Evolutionary conservation across 2,888 invertebrate species (phyloP).

Genomic region (Augochlorella aurata): DNA sequence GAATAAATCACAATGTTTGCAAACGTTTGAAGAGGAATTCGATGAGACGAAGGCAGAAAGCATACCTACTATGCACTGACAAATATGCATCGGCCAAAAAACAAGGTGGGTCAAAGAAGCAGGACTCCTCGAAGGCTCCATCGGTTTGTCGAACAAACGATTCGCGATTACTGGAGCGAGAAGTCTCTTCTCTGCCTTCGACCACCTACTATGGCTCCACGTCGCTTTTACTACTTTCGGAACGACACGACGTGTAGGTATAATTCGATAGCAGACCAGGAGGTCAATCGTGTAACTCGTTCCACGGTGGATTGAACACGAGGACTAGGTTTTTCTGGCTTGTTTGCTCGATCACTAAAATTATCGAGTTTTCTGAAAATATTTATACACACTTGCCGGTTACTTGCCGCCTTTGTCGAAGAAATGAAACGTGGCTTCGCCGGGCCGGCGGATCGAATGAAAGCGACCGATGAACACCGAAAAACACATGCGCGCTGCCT

Average conservation of each 20-base stretch:
- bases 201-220: conserved; percentile 40
- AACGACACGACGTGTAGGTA: conserved; percentile 39
- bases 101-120: conserved; percentile 4
- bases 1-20: neutral
- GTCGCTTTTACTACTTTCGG: conserved; percentile 63
- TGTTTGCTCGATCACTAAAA: conserved; percentile 52
- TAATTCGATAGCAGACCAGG: conserved; percentile 59
- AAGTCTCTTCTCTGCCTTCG: conserved; percentile 65
- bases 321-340: conserved; percentile 59
- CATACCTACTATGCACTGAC: neutral
- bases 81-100: conserved; percentile 17
- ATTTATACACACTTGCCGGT: conserved; percentile 46
- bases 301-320: conserved; percentile 70
- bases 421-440: conserved; percentile 37
- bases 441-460: conserved; percentile 13
- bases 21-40: neutral
- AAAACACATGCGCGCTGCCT: neutral
- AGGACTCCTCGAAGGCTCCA: conserved; percentile 35
- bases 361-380: conserved; percentile 62
- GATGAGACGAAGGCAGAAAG: neutral
- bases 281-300: conserved; percentile 67
- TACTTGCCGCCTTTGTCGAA: conserved; percentile 46
- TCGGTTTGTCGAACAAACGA: conserved; percentile 71
- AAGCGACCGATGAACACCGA: neutral
- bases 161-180: conserved; percentile 75